Conservation (phyloP, 2,888 invertebrate genomes). For the Leptopilina myrica region DNA sequence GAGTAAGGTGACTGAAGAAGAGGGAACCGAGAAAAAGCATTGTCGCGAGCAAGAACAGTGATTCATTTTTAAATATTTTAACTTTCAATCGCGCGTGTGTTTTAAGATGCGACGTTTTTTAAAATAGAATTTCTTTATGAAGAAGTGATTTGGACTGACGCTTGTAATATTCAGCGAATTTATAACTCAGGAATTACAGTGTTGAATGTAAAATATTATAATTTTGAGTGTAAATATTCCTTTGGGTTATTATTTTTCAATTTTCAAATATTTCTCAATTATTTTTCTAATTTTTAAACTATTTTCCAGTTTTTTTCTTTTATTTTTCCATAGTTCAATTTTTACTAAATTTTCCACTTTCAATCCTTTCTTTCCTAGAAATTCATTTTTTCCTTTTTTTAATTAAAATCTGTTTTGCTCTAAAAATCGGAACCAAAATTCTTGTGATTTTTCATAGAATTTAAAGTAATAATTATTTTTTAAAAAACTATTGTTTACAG, state of each 20-base stretch:
- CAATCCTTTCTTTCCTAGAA: no score
- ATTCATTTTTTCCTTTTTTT: no score
- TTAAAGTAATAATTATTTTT: no score
- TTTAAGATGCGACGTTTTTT: conserved; percentile 33
- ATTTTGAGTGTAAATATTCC: neutral
- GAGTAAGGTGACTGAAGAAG: neutral
- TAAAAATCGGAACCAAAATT: no score
- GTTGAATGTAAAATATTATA: conserved; percentile 5
- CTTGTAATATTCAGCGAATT: conserved; percentile 29
- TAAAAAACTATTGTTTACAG: no score
- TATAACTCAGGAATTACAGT: conserved; percentile 38
- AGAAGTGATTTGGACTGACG: conserved; percentile 34
- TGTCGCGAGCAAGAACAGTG: conserved; percentile 5
- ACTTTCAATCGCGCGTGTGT: conserved; percentile 32
- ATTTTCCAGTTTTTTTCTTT: neutral
- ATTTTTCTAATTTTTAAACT: no score
- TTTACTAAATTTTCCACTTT: neutral
- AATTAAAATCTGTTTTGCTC: no score
- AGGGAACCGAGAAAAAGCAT: neutral
- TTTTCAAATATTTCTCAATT: no score
- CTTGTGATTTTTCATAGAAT: no score
- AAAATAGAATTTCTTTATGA: conserved; percentile 35
- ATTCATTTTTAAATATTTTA: conserved; percentile 31
- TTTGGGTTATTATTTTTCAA: no score
- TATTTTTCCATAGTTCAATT: neutral